Evolutionary conservation across 64 coral and sea anemone species (phyloP).

Genomic region (Porites lutea): DNA sequence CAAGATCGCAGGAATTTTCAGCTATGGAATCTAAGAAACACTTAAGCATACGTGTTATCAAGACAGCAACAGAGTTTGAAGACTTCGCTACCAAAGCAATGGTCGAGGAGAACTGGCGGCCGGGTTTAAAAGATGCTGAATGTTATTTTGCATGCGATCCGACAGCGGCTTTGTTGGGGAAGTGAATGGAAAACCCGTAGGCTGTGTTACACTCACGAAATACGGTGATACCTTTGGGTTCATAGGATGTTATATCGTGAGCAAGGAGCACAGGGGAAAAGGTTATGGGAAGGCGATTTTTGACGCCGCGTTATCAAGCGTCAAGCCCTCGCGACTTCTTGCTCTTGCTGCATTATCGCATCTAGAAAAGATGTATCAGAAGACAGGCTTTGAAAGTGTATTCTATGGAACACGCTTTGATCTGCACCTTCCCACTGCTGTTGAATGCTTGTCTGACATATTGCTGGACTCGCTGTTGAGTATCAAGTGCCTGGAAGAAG

Average conservation of each 20-base stretch:
- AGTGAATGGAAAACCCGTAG: not conserved
- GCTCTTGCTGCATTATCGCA: not conserved
- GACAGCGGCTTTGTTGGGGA: not conserved
- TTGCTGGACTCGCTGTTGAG: not conserved
- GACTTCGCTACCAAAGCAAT: not conserved
- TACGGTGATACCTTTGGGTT: not conserved
- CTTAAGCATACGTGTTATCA: not conserved
- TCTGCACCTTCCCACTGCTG: not conserved
- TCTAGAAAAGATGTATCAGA: not conserved
- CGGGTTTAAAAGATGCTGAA: conserved; percentile 37
- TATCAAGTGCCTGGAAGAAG: not conserved
- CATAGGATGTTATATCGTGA: not conserved
- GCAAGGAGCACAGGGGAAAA: conserved; percentile 8
- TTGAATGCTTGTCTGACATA: not conserved
- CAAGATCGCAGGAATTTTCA: too few relatives aligned
- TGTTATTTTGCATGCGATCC: conserved; percentile 33
- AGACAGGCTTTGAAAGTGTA: not conserved
- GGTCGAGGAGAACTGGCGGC: conserved; percentile 25
- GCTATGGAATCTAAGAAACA: not conserved
- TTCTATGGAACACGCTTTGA: conserved; percentile 10
- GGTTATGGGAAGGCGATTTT: not conserved
- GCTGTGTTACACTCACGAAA: not conserved
- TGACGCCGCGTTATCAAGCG: not conserved
- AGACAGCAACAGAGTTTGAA: conserved; percentile 9
- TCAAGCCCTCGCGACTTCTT: not conserved